Evolutionary conservation across 2,113 vertebrate genomes (phyloP).

Genomic region (Nycticorax nycticorax): DNA sequence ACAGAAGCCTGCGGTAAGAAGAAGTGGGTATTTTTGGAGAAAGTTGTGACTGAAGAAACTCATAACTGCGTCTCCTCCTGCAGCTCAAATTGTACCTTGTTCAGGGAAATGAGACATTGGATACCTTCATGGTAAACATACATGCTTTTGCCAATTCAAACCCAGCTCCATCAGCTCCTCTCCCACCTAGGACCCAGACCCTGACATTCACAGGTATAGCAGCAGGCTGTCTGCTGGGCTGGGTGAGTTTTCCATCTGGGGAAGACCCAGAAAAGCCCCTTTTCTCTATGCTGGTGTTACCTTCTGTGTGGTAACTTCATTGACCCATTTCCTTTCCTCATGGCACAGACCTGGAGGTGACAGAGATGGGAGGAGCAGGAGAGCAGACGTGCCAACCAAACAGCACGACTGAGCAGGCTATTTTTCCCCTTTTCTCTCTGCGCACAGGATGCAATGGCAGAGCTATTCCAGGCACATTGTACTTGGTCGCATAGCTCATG

Average conservation of each 20-base stretch:
- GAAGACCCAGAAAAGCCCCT: not conserved
- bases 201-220: not conserved
- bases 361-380: not conserved
- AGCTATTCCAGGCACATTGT: not conserved
- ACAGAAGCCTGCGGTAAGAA: not conserved
- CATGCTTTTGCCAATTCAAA: not conserved
- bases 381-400: not conserved
- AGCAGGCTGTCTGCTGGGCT: not conserved
- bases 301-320: not conserved
- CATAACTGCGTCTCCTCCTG: not conserved
- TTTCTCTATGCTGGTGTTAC: not conserved
- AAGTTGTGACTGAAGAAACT: not conserved
- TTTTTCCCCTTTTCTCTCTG: not conserved
- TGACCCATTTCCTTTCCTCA: not conserved
- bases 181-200: not conserved
- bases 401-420: rapidly evolving
- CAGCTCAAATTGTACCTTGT: rapidly evolving
- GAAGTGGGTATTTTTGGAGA: not conserved
- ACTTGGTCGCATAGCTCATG: rapidly evolving
- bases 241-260: not conserved
- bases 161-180: not conserved
- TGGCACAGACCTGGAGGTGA: not conserved
- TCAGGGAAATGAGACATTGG: not conserved
- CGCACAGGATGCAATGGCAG: not conserved
- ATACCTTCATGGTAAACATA: not conserved